These are phyloP conservation scores for Labrus mixtus DNA, from an alignment of 2,113 vertebrate species.

Conservation along the genomic window DNA sequence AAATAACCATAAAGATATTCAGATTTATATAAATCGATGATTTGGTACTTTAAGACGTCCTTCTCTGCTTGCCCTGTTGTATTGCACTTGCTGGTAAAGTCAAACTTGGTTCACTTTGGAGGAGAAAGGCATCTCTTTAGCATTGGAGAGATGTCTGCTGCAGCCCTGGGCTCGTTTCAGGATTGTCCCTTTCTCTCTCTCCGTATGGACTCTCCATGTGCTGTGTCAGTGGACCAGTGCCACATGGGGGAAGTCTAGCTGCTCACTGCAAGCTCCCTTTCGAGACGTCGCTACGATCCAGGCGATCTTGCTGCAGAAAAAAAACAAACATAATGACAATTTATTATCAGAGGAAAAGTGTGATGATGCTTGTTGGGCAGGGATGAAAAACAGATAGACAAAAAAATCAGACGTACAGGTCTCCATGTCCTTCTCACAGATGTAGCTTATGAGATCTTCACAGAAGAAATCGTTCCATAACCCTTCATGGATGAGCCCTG, in stretches of 20 bases:
- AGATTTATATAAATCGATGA: constrained; percentile 48
- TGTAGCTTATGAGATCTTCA: constrained; percentile 91
- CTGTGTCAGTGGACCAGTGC: constrained; percentile 41
- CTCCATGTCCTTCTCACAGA: constrained; percentile 90
- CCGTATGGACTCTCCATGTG: constrained; percentile 54
- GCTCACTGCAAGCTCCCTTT: constrained; percentile 58
- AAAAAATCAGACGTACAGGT: constrained; percentile 62
- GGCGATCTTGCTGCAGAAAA: constrained; percentile 48
- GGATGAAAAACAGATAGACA: too few relatives aligned
- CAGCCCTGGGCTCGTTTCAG: constrained; percentile 44
- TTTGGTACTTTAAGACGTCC: constrained; percentile 53
- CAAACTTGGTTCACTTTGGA: constrained; percentile 60
- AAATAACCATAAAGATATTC: constrained; percentile 62
- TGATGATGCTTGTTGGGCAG: not conserved
- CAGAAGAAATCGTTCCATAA: constrained; percentile 96
- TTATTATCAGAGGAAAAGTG: not conserved
- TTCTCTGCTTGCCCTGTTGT: constrained; percentile 63
- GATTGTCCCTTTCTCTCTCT: constrained; percentile 63
- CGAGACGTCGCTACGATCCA: constrained; percentile 57
- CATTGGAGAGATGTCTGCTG: constrained; percentile 39
- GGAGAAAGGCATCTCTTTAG: constrained; percentile 47
- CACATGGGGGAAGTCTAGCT: constrained; percentile 66
- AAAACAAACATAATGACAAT: not conserved
- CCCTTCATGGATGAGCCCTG: constrained; percentile 88
- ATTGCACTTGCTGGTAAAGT: constrained; percentile 69